phyloP scores from a whole-genome alignment of 2,888 invertebrate genomes.

The Lydus trimaculatus region DNA sequence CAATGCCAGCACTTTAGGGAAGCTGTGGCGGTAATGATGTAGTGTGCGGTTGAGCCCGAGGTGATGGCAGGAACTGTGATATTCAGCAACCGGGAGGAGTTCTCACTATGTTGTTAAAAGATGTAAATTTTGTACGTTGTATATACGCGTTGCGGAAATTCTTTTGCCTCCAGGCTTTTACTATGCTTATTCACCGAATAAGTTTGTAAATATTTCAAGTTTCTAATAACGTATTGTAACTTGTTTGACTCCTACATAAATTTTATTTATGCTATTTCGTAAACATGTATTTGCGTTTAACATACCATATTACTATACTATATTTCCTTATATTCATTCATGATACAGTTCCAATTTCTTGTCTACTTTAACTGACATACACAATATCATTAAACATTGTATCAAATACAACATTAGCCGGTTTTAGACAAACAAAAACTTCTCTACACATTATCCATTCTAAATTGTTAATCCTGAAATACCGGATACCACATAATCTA shows the following conservation, averaged over 20 bases:
- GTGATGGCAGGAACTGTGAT: constrained; percentile 44
- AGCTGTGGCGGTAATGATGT: constrained; percentile 48
- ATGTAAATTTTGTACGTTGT: constrained; percentile 42
- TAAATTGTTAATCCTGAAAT: constrained; percentile 4
- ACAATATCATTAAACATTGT: constrained; percentile 2
- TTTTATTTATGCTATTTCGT: constrained; percentile 29
- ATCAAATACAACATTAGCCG: constrained; percentile 8
- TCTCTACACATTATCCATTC: neutral
- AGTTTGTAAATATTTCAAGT: constrained; percentile 34
- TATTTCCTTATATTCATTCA: constrained; percentile 19
- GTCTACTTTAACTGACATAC: neutral
- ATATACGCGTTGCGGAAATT: constrained; percentile 37
- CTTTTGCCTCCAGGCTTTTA: constrained; percentile 36
- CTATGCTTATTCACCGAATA: constrained; percentile 30
- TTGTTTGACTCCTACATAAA: constrained; percentile 29
- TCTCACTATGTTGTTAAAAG: constrained; percentile 45
- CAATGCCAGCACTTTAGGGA: constrained; percentile 44
- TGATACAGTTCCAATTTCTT: neutral
- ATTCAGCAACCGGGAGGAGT: constrained; percentile 42
- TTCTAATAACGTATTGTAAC: constrained; percentile 34
- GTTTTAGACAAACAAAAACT: constrained; percentile 9
- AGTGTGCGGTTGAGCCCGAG: constrained; percentile 47
- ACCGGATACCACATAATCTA: neutral
- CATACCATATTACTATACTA: constrained; percentile 8
- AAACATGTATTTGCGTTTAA: constrained; percentile 29